Evolutionary conservation across 2,888 invertebrate species (phyloP), one percentile per base, ranked within the genome.

Genomic region (Aphrophora alni): DNA sequence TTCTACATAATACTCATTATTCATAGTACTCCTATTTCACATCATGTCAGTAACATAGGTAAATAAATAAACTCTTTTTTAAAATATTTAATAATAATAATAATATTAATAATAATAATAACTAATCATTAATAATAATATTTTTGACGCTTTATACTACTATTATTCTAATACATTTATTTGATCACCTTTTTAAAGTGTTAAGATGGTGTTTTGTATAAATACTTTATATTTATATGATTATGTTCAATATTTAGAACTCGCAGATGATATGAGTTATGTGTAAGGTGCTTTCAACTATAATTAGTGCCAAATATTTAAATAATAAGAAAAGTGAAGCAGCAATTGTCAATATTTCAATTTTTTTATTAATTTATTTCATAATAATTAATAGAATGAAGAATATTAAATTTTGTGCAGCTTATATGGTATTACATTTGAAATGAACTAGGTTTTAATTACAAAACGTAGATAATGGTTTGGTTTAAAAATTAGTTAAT

Each of bases 91-190:
- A 68, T 38, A 77, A 68, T 70, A 69, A 77, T 24, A 77, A 76
- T 69, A 69, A 77, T 77, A 77, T n/a, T 68, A 77, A 76, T 80
- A 79, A 79, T 80, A 80, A 75, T 59, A 81, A 77, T 73, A 77
- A 80, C 27, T 38, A 38, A 77, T 70, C 24, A 77, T 74, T 44
- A 79, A 26, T 72, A 72, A 80, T 75, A 75, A 80, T 80, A 75
- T 80, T 73, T 75, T 77, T 78, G 81, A 81, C 78, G 81, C 81
- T 81, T 81, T 81, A 78, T 81, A 78, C 77, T 81, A 76, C 68
- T 71, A 75, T 59, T 59, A n/a, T 77, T 77, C 77, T 69, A 70
- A 70, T 77, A 27, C 21, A 73, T 78, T 78, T n/a, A 21, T 59
- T 59, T 59, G 12, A 21, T 59, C 21, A 59, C 21, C 59, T 59